Base-by-base conservation (phyloP, 2,888 invertebrate genomes). In the Galeopsomyia nigrocyanea region DNA sequence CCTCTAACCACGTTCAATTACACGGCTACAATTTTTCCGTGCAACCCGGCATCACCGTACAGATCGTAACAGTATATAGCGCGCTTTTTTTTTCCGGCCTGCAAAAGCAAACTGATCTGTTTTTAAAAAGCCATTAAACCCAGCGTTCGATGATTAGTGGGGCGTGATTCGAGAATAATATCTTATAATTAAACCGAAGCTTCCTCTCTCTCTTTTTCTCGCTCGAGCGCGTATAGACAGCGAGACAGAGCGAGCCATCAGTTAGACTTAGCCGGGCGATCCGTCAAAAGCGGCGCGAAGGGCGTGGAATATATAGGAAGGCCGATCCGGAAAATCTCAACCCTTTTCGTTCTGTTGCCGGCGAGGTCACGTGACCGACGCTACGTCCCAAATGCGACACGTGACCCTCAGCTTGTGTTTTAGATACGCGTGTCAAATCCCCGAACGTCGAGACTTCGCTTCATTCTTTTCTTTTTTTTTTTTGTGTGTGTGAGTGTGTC, bases 341-440 rank as follows among this genome's bases (percentile, higher is more conserved):
- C 86, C 86, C 86, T 86, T 26, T 86, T 83, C 56, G 19, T 19
- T 22, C 51, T 26, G 50, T 47, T 13, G 5, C 17, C 14, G 31
- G 21, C 10, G 1, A 73, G 80, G 84, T 82, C 86, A 85, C 86
- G 86, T 86, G 86, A 84, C 85, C 75, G 77, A 79, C 71, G 74
- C 73, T 75, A 73, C 22, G 56, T 58, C 17, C 7, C 22, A 6
- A n/a, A 7, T 57, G 57, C 77, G 79, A 68, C 80, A 80, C 80
- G 80, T 78, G 78, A 77, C 79, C 79, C 79, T 71, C 70, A 77
- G 78, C 78, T 81, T 77, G 80, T 81, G 82, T 83, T 85, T 85
- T 82, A 81, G 83, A 82, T 84, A 84, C 84, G 83, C 84, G 84
- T 85, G 85, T 86, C 86, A 84, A 86, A 83, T 84, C 84, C 82